A percentile compares a stretch with the other conserved stretches of the same genome.
phyloP scores from a whole-genome alignment of 64 coral and sea anemone species.

The Montipora efflorescens region DNA sequence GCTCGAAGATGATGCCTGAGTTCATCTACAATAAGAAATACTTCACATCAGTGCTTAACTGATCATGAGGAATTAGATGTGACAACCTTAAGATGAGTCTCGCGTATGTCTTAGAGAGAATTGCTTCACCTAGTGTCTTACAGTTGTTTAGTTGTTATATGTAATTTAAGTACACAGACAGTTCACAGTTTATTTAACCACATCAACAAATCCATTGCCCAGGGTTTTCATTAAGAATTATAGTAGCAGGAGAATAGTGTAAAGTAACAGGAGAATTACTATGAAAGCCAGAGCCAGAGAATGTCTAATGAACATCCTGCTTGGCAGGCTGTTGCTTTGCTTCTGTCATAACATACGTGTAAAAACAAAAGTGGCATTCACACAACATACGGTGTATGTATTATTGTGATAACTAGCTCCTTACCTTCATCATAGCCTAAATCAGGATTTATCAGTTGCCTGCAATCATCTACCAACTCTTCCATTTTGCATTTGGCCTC shows the following conservation, averaged over 20 bases:
- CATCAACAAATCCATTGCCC: too few species aligned
- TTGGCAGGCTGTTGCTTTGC: not conserved
- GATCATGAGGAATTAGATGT: not conserved
- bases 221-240: too few species aligned
- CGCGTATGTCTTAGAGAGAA: too few species aligned
- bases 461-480: not conserved
- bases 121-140: too few species aligned
- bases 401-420: not conserved
- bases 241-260: too few species aligned
- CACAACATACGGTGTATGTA: not conserved
- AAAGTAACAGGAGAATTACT: too few species aligned
- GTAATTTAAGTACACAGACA: too few species aligned
- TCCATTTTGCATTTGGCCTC: not conserved
- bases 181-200: too few species aligned
- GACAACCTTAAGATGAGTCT: too few species aligned
- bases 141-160: too few species aligned
- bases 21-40: not conserved
- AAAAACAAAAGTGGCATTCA: not conserved
- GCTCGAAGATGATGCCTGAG: not conserved
- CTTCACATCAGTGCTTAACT: not conserved
- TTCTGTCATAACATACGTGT: not conserved
- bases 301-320: not conserved
- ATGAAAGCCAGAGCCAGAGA: not conserved
- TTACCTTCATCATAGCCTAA: slow-evolving; percentile 31
- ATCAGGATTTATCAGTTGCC: not conserved